Evolutionary conservation across 1,140 invertebrate genomes (phyloP).

Genomic region (Hyles vespertilio): DNA sequence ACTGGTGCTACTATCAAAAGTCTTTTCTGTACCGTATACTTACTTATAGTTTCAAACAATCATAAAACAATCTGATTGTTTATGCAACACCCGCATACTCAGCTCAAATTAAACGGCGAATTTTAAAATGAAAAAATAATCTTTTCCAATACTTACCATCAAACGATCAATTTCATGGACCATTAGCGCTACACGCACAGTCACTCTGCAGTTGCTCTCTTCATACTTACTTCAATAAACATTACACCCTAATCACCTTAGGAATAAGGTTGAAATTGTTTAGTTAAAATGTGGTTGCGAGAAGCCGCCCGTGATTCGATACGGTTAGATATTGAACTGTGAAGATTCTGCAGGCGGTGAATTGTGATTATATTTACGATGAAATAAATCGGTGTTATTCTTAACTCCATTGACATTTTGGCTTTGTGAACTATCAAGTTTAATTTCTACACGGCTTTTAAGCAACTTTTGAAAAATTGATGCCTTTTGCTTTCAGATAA

Average conservation of each 20-base stretch:
- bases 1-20: too few relatives aligned
- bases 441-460: too few relatives aligned
- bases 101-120: neutral
- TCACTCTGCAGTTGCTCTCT: constrained; percentile 24
- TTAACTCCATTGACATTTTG: constrained; percentile 1
- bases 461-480: too few relatives aligned
- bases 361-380: constrained; percentile 8
- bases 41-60: too few relatives aligned
- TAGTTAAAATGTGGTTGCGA: constrained; percentile 4
- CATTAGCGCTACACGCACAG: constrained; percentile 42
- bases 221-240: neutral
- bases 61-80: neutral
- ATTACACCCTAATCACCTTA: constrained; percentile 7
- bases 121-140: constrained; percentile 17
- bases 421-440: neutral
- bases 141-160: constrained; percentile 19
- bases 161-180: constrained; percentile 43
- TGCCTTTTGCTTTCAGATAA: too few relatives aligned
- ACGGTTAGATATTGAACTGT: constrained; percentile 21
- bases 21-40: too few relatives aligned
- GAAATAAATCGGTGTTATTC: neutral
- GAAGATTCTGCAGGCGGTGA: constrained; percentile 7
- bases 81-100: neutral
- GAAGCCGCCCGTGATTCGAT: constrained; percentile 19
- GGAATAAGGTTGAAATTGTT: constrained; percentile 11